Evolutionary conservation across 2,888 invertebrate genomes (phyloP).

Genomic region (Boloria euphrosyne): DNA sequence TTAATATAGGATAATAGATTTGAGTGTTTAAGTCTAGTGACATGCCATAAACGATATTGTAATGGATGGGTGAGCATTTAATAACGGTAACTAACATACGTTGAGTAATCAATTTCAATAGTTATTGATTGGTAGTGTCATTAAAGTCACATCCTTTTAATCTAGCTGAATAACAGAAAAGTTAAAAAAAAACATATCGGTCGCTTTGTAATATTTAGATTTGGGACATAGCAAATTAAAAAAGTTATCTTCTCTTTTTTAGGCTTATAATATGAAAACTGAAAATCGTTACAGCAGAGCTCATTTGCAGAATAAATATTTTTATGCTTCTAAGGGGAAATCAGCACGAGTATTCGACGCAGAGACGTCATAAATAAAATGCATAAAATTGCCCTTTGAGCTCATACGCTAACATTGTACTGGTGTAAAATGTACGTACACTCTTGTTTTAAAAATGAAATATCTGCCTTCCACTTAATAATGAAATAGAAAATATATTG

Average conservation of each 20-base stretch:
- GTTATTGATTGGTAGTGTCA: too few relatives aligned
- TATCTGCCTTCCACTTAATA: constrained; percentile 12
- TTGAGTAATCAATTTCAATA: too few relatives aligned
- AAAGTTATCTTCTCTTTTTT: constrained; percentile 12
- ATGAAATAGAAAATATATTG: constrained; percentile 29
- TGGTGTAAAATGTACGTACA: not conserved
- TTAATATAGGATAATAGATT: too few relatives aligned
- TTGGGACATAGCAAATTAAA: too few relatives aligned
- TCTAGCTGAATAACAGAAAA: too few relatives aligned
- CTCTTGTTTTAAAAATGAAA: constrained; percentile 16
- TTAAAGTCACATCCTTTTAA: too few relatives aligned
- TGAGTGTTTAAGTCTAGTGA: too few relatives aligned
- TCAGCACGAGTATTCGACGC: constrained; percentile 45
- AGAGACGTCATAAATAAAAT: constrained; percentile 32
- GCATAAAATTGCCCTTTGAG: constrained; percentile 27
- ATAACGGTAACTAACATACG: too few relatives aligned
- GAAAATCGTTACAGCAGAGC: constrained; percentile 40
- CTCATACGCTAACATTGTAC: constrained; percentile 7
- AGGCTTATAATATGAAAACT: constrained; percentile 46
- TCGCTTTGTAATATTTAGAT: too few relatives aligned
- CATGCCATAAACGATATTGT: too few relatives aligned
- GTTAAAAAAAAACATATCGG: too few relatives aligned
- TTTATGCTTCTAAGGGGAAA: constrained; percentile 48
- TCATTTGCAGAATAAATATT: constrained; percentile 26
- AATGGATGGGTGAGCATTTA: too few relatives aligned